Base-by-base conservation (phyloP, 2,113 vertebrate genomes). In the Xiphorhynchus elegans region DNA sequence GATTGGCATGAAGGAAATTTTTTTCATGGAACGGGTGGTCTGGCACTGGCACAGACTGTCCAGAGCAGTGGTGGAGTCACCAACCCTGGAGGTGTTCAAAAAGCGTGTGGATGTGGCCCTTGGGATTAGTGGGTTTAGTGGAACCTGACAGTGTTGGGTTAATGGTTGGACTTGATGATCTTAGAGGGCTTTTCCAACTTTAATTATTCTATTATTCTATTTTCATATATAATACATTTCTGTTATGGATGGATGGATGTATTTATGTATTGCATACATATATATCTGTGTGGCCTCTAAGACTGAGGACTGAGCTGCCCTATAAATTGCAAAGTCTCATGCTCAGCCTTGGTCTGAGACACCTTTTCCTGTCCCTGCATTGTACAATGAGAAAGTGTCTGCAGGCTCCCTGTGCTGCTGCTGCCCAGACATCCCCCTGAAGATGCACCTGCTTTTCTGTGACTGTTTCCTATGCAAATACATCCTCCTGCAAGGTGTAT, bases 1-100 rank as follows among this genome's bases (percentile, higher is more conserved):
- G 24, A 11, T 0, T 8, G 75, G 49, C 9, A 5, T n/a, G 5
- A 5, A 24, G 23, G 20, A 19, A 19, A 0, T 33, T 33, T 33
- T 1, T 21, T 52, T 1, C 0, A 1, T 7, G 9, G 26, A 39
- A 37, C 23, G 14, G 9, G 20, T 4, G 8, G 3, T 16, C 17
- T 11, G 17, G 52, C 11, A 0, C 1, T 59, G 52, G 26, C 33
- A 44, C 5, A 28, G 42, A 68, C 7, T 74, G 52, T 26, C 52
- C 52, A 39, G 77, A 1, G 37, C 1, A 1, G 31, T 6, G 18
- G 0, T 64, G 67, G 40, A 42, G 10, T 50, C 2, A 1, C 35
- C 25, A 37, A 18, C 6, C 17, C 68, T 73, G 44, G 7, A 12
- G 7, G 11, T 11, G 24, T 19, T 68, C 33, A 49, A 35, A 68